These are phyloP conservation scores for Pocillopora verrucosa DNA, from an alignment of 64 coral and sea anemone species.

Conservation along the genomic window DNA sequence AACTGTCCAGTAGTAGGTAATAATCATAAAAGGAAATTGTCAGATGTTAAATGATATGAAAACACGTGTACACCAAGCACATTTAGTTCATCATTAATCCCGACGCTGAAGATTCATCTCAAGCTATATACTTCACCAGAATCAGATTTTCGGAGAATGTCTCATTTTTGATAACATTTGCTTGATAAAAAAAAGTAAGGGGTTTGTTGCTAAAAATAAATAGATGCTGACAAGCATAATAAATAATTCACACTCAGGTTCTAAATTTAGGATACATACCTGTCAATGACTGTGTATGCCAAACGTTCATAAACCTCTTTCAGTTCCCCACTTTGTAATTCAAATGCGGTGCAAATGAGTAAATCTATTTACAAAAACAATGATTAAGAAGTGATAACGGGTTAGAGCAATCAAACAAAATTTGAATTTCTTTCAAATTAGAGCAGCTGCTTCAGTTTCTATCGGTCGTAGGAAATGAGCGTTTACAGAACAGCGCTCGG, in stretches of 20 bases:
- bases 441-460: background rate
- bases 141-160: too few relatives aligned
- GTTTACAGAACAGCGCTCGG: too few relatives aligned
- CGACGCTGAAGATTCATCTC: too few relatives aligned
- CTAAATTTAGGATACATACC: background rate
- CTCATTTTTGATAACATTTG: too few relatives aligned
- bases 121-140: too few relatives aligned
- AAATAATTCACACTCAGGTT: background rate
- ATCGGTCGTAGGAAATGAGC: too few relatives aligned
- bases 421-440: background rate
- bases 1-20: too few relatives aligned
- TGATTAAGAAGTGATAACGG: background rate
- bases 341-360: background rate
- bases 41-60: too few relatives aligned
- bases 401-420: background rate
- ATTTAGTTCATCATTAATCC: too few relatives aligned
- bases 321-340: background rate
- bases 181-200: too few relatives aligned
- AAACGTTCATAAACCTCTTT: slow-evolving; percentile 12
- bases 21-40: too few relatives aligned
- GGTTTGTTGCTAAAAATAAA: background rate
- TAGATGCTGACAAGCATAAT: background rate
- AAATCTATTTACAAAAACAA: background rate
- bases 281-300: background rate
- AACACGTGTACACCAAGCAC: too few relatives aligned